phyloP scores from a whole-genome alignment of 2,797 vertebrate species.

The Spinibarbus caldwelli region DNA sequence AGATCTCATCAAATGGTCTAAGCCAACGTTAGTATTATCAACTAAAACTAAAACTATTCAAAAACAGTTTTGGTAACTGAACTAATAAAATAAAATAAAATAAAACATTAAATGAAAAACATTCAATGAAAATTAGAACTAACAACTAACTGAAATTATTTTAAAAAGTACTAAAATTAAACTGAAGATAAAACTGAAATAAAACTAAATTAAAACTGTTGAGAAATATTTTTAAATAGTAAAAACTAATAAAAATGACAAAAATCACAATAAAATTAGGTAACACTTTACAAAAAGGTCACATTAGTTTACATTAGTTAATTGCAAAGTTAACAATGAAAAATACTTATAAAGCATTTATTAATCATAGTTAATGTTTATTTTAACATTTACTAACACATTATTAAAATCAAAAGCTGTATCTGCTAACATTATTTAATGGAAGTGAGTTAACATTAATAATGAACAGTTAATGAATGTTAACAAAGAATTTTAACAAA shows the following conservation, averaged over 20 bases:
- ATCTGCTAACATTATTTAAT: neutral
- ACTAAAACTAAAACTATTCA: neutral
- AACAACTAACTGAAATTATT: neutral
- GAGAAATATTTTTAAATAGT: too few species aligned
- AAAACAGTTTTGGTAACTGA: neutral
- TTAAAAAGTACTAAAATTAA: neutral
- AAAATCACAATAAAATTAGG: too few species aligned
- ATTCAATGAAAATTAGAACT: neutral
- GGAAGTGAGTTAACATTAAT: neutral
- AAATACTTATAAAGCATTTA: too few species aligned
- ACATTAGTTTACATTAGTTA: too few species aligned
- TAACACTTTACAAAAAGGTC: too few species aligned
- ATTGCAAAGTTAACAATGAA: too few species aligned
- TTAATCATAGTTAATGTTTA: too few species aligned
- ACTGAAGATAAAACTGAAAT: neutral
- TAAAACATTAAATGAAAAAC: neutral
- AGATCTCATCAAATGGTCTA: neutral
- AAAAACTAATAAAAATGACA: too few species aligned
- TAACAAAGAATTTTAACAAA: too few species aligned
- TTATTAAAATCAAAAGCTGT: neutral
- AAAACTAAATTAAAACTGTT: neutral
- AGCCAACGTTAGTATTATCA: neutral
- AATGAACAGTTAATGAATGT: too few species aligned
- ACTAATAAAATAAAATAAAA: neutral
- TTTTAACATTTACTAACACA: neutral